Percentiles rank a stretch among this genome's conserved stretches.
Conservation (phyloP, 2,888 invertebrate species). For the Ditula angustiorana region DNA sequence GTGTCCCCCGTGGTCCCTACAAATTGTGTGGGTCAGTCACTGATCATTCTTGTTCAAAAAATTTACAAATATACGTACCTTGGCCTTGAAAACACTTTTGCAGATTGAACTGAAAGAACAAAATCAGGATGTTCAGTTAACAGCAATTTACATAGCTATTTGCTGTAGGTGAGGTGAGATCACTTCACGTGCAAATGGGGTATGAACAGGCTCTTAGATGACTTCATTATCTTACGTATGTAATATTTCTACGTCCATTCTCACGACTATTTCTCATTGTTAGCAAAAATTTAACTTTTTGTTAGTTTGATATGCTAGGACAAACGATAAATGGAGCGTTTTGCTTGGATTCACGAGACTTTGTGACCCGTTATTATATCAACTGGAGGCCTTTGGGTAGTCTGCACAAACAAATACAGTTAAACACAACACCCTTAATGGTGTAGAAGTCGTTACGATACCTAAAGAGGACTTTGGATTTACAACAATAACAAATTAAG, state of each 20-base stretch:
- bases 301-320: not conserved
- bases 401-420: conserved; percentile 10
- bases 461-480: not conserved
- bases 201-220: conserved; percentile 48
- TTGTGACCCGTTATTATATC: not conserved
- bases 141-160: conserved; percentile 64
- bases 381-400: conserved; percentile 4
- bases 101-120: conserved; percentile 32
- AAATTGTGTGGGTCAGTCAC: too few species aligned
- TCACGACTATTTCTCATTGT: conserved; percentile 7
- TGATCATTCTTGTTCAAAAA: not conserved
- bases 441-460: not conserved
- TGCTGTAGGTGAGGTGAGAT: conserved; percentile 60
- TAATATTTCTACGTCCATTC: conserved; percentile 23
- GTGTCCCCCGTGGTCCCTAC: too few species aligned
- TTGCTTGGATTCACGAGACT: conserved; percentile 1
- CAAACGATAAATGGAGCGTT: conserved; percentile 19
- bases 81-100: conserved; percentile 14
- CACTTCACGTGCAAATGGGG: conserved; percentile 53
- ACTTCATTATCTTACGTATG: conserved; percentile 35
- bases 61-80: not conserved
- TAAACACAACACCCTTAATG: not conserved
- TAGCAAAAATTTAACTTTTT: conserved; percentile 1
- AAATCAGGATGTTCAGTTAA: conserved; percentile 64
- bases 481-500: not conserved